Percentiles rank a stretch among this genome's conserved stretches.
Conservation (phyloP, 2,797 vertebrate genomes). For the Florisuga fusca region DNA sequence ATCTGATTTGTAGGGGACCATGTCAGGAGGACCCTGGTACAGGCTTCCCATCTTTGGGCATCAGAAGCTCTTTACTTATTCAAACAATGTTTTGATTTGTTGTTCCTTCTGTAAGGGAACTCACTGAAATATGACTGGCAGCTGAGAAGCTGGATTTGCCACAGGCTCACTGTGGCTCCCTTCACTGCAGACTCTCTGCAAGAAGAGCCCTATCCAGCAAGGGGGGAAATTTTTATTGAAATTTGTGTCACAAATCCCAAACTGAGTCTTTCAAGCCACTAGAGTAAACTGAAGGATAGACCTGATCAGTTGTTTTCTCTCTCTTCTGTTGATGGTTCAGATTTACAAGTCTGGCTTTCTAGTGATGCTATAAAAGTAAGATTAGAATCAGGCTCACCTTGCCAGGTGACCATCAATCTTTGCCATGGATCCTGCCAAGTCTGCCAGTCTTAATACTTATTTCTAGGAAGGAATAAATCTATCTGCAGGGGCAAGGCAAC, state of each 20-base stretch:
- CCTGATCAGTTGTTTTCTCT: neutral
- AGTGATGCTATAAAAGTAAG: fast-evolving
- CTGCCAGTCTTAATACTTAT: neutral
- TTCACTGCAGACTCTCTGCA: neutral
- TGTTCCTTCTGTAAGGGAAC: neutral
- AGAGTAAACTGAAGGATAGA: neutral
- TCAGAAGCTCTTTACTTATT: neutral
- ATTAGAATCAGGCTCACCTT: neutral
- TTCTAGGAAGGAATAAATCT: neutral
- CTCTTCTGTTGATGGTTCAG: neutral
- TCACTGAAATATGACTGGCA: neutral
- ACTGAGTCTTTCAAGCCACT: neutral
- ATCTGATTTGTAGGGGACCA: neutral
- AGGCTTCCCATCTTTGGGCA: neutral
- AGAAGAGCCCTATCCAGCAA: neutral
- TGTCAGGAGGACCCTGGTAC: no score
- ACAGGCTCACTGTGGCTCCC: neutral
- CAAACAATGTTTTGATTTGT: neutral
- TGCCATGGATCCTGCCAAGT: neutral
- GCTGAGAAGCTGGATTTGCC: neutral
- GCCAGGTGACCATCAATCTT: neutral
- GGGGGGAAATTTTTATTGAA: neutral
- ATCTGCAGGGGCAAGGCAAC: neutral
- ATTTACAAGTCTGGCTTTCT: neutral
- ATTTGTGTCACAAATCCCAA: neutral